Percentiles rank a stretch among this genome's conserved stretches.
phyloP scores from a whole-genome alignment of 2,797 vertebrate species.

The Notolabrus celidotus region DNA sequence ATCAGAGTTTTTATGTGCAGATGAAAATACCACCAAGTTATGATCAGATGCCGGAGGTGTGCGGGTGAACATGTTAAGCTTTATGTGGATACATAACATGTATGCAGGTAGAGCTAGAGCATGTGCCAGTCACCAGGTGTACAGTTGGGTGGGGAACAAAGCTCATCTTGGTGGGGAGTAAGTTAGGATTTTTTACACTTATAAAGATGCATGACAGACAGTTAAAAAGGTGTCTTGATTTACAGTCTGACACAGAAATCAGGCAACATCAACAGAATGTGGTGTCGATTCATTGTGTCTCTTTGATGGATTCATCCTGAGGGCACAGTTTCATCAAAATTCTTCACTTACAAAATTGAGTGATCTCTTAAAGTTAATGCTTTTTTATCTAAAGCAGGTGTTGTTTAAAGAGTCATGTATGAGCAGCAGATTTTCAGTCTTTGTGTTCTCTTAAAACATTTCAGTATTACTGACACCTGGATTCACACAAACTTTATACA shows the following conservation, averaged over 20 bases:
- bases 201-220: constrained; percentile 55
- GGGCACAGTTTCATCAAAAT: constrained; percentile 42
- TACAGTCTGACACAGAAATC: constrained; percentile 44
- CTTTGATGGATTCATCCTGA: constrained; percentile 53
- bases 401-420: constrained; percentile 20
- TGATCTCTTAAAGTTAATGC: constrained; percentile 13
- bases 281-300: constrained; percentile 44
- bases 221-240: constrained; percentile 64
- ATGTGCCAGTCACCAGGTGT: constrained; percentile 25
- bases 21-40: neutral
- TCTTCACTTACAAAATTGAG: constrained; percentile 21
- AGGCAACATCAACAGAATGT: constrained; percentile 43
- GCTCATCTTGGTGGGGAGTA: constrained; percentile 17
- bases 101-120: constrained; percentile 30
- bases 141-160: constrained; percentile 18
- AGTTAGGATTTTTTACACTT: constrained; percentile 27
- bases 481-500: too few species aligned
- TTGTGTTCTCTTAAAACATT: neutral
- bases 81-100: neutral
- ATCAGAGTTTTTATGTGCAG: neutral
- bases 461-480: neutral
- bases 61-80: neutral
- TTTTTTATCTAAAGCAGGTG: constrained; percentile 13
- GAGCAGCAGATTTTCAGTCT: neutral
- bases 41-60: neutral